phyloP scores from a whole-genome alignment of 1,140 invertebrate species.

The Hirudo medicinalis region DNA sequence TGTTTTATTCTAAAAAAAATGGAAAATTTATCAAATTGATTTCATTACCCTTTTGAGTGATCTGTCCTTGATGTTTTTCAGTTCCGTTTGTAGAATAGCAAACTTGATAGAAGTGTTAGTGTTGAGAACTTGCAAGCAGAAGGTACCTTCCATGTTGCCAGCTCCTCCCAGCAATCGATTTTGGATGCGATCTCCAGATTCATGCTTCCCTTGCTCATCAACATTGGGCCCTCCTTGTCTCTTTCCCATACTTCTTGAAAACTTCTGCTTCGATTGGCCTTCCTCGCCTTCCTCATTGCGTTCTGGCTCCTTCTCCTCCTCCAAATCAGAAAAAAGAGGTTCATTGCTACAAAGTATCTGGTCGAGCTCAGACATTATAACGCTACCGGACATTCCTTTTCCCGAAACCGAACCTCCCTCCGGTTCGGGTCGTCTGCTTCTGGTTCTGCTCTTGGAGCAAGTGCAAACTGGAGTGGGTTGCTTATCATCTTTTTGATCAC shows the following conservation, averaged over 20 bases:
- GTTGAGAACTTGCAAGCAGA: slow-evolving; percentile 48
- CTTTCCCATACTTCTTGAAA: slow-evolving; percentile 7
- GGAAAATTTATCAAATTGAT: slow-evolving; percentile 8
- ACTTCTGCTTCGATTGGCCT: not conserved
- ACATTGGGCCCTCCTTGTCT: slow-evolving; percentile 13
- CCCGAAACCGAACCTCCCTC: slow-evolving; percentile 31
- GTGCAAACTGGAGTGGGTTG: not conserved
- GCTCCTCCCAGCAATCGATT: slow-evolving; percentile 2
- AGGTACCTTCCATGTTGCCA: slow-evolving; percentile 26
- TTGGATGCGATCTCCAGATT: not conserved
- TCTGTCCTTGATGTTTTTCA: slow-evolving; percentile 91
- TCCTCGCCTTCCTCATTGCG: slow-evolving; percentile 8
- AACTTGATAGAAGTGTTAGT: slow-evolving; percentile 96
- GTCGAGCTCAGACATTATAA: slow-evolving; percentile 30
- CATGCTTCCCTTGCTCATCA: not conserved
- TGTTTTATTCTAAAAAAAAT: slow-evolving; percentile 7
- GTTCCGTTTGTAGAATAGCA: slow-evolving; percentile 84
- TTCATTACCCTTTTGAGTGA: slow-evolving; percentile 85
- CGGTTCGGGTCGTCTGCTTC: slow-evolving; percentile 31
- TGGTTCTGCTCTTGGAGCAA: not conserved
- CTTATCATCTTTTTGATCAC: not conserved
- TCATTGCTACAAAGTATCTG: slow-evolving; percentile 34
- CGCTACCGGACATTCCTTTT: slow-evolving; percentile 16
- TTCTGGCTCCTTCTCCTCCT: slow-evolving; percentile 24
- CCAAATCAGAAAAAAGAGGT: slow-evolving; percentile 37